Conservation (phyloP, 2,113 vertebrate species). For the Gila orcuttii region DNA sequence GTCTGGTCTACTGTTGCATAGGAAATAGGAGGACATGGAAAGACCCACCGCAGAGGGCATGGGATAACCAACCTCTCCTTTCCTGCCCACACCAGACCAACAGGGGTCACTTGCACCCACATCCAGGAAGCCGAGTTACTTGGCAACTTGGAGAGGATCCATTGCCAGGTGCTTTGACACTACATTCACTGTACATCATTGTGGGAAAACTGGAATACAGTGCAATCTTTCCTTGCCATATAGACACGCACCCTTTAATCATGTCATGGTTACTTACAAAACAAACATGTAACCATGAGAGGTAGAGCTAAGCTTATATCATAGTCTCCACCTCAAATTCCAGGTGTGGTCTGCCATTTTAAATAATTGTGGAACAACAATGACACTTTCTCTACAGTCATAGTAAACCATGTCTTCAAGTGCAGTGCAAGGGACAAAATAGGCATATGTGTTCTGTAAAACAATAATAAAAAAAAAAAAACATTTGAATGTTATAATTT, state of each 20-base stretch:
- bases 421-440: background rate
- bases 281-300: background rate
- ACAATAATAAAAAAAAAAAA: background rate
- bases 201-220: conserved; percentile 11
- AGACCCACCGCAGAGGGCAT: conserved; percentile 14
- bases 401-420: background rate
- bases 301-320: conserved; percentile 10
- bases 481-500: background rate
- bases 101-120: conserved; percentile 13
- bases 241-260: background rate
- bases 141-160: conserved; percentile 39
- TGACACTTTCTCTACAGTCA: background rate
- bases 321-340: background rate
- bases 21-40: conserved; percentile 19
- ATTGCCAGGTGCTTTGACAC: conserved; percentile 8
- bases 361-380: background rate
- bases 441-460: background rate
- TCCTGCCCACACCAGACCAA: conserved; percentile 16
- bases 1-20: conserved; percentile 12
- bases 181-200: conserved; percentile 3
- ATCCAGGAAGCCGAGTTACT: conserved; percentile 18
- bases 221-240: background rate
- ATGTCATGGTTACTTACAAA: background rate
- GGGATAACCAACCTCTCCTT: conserved; percentile 4
- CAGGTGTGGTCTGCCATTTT: background rate